Evolutionary conservation across 2,797 vertebrate genomes (phyloP).

Genomic region (Argya squamiceps): DNA sequence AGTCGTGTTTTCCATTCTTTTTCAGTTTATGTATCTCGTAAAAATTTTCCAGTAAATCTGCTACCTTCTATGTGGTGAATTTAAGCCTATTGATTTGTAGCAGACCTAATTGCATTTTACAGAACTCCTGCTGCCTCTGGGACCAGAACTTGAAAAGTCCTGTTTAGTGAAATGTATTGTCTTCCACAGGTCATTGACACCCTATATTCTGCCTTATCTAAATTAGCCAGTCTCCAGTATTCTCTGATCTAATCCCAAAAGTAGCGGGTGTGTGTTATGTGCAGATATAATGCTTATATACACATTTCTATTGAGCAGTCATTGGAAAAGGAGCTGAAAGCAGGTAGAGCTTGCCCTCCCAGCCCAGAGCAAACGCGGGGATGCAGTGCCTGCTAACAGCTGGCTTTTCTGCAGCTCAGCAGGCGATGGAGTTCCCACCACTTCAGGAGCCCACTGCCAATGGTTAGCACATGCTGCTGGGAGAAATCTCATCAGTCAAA

Average conservation of each 20-base stretch:
- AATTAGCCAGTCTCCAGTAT: background rate
- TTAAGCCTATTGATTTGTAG: slow-evolving; percentile 28
- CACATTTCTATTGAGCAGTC: background rate
- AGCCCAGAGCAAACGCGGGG: background rate
- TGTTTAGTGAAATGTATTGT: background rate
- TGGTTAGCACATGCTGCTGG: slow-evolving; percentile 3
- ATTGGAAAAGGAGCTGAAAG: slow-evolving; percentile 12
- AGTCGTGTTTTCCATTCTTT: background rate
- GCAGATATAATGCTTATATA: background rate
- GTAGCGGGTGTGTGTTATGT: background rate
- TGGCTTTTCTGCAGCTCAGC: background rate
- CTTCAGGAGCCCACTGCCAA: slow-evolving; percentile 16
- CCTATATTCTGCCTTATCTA: slow-evolving; percentile 15
- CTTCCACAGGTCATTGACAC: slow-evolving; percentile 3
- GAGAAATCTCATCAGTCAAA: slow-evolving; percentile 45
- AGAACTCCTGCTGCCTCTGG: background rate
- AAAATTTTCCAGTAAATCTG: slow-evolving; percentile 15
- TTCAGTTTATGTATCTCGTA: background rate
- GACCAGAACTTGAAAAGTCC: background rate
- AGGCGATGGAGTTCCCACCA: slow-evolving; percentile 9
- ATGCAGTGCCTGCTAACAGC: background rate
- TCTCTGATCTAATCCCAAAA: slow-evolving; percentile 29
- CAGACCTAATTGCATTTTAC: slow-evolving; percentile 32
- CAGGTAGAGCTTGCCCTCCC: background rate
- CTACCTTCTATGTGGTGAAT: background rate